Conservation (phyloP, 2,113 vertebrate genomes). For the Silurus asotus region DNA sequence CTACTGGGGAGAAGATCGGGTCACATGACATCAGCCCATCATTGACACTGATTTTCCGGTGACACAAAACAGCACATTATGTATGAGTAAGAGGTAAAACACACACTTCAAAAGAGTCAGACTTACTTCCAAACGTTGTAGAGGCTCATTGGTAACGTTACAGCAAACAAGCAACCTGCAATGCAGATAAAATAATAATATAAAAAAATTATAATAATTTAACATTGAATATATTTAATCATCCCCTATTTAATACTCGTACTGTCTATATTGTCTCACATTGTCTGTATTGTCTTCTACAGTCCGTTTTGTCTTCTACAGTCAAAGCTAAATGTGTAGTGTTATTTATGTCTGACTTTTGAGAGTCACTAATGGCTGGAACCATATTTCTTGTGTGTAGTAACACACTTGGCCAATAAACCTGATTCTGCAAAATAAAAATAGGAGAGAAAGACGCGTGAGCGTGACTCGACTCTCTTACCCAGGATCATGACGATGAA, state of each 20-base stretch:
- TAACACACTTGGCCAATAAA: too few species aligned
- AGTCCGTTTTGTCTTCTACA: too few species aligned
- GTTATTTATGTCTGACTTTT: too few species aligned
- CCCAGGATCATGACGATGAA: conserved; percentile 95
- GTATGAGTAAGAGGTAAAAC: background rate
- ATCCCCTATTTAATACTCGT: too few species aligned
- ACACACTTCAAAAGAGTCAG: fast-evolving
- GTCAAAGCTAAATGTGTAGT: too few species aligned
- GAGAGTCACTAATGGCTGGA: too few species aligned
- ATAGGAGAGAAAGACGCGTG: background rate
- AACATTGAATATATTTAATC: too few species aligned
- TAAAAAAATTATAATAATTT: too few species aligned
- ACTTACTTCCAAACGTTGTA: conserved; percentile 90
- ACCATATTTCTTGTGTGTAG: too few species aligned
- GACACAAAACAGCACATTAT: background rate
- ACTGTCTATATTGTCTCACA: too few species aligned
- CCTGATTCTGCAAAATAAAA: too few species aligned
- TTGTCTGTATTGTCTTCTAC: too few species aligned
- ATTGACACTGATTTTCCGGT: background rate
- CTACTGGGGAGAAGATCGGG: background rate
- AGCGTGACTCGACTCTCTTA: conserved; percentile 68
- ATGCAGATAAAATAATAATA: conserved; percentile 26
- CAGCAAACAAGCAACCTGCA: conserved; percentile 85
- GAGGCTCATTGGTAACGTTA: conserved; percentile 96
- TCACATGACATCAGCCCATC: background rate